Evolutionary conservation across 2,888 invertebrate species (phyloP).

Genomic region (Lydus trimaculatus): DNA sequence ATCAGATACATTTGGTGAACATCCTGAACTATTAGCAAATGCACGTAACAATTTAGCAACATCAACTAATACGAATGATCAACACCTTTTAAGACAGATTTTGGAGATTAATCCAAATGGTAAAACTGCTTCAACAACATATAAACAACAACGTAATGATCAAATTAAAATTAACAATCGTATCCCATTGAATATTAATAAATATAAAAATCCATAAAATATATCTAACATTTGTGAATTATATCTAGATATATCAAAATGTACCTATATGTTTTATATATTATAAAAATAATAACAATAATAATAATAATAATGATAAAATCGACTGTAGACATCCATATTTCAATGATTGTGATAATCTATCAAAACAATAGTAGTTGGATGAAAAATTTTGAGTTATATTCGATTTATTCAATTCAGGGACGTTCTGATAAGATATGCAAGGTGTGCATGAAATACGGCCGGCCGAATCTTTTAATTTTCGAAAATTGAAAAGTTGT

Average conservation of each 20-base stretch:
- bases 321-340: background rate
- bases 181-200: constrained; percentile 41
- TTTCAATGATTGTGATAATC: constrained; percentile 6
- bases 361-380: background rate
- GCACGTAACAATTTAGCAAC: constrained; percentile 39
- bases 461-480: too few relatives aligned
- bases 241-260: constrained; percentile 19
- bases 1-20: constrained; percentile 76
- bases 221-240: background rate
- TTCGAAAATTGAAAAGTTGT: too few relatives aligned
- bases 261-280: constrained; percentile 26
- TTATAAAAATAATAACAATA: background rate
- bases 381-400: background rate
- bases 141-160: constrained; percentile 61
- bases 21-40: constrained; percentile 68
- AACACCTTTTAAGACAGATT: constrained; percentile 63
- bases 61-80: constrained; percentile 44
- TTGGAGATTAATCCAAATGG: constrained; percentile 63
- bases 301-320: background rate
- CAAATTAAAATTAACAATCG: constrained; percentile 53
- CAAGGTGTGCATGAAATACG: too few relatives aligned
- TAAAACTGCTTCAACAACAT: constrained; percentile 60
- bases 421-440: too few relatives aligned
- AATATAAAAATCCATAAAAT: constrained; percentile 45
- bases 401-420: too few relatives aligned